Conservation (phyloP, 2,797 vertebrate genomes). For the Danio aesculapii region DNA sequence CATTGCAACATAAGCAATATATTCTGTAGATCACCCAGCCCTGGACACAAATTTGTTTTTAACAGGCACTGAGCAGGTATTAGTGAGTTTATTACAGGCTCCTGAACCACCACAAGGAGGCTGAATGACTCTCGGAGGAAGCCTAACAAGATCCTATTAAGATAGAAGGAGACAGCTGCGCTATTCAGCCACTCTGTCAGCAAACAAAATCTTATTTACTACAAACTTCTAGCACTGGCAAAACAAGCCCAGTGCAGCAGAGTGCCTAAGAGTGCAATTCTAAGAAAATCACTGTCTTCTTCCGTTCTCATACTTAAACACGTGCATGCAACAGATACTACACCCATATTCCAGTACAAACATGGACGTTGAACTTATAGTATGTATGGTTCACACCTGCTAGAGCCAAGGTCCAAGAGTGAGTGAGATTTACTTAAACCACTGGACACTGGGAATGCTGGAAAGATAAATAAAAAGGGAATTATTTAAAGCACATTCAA, state of each 20-base stretch:
- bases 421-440: constrained; percentile 87
- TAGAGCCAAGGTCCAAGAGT: constrained; percentile 90
- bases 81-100: constrained; percentile 28
- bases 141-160: constrained; percentile 50
- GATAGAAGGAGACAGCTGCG: constrained; percentile 33
- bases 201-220: constrained; percentile 28
- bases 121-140: constrained; percentile 39
- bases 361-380: background rate
- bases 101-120: constrained; percentile 11
- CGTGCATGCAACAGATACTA: background rate
- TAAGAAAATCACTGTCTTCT: constrained; percentile 15
- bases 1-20: background rate
- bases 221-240: constrained; percentile 24
- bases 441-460: constrained; percentile 43
- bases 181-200: constrained; percentile 30
- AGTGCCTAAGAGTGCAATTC: background rate
- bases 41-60: constrained; percentile 4
- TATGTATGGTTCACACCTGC: constrained; percentile 81
- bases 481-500: constrained; percentile 4
- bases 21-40: background rate
- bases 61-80: constrained; percentile 17
- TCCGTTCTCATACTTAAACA: background rate
- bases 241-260: constrained; percentile 25
- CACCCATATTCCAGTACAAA: background rate
- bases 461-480: background rate